Evolutionary conservation across 1,140 invertebrate genomes (phyloP).

Genomic region (Caerostris darwini): DNA sequence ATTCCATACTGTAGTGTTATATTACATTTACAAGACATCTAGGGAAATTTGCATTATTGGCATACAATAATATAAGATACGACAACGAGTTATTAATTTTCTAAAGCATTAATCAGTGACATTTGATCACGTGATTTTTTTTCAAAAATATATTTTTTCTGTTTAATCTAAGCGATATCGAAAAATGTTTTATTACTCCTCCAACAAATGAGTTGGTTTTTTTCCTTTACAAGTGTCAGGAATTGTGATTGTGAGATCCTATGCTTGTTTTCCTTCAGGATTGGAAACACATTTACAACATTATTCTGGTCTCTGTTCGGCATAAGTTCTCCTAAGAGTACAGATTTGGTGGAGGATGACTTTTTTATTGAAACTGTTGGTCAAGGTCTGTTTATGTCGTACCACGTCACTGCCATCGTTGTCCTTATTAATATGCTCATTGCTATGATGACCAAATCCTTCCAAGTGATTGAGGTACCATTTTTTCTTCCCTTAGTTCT

Average conservation of each 20-base stretch:
- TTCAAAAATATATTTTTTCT: too few relatives aligned
- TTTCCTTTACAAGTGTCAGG: too few relatives aligned
- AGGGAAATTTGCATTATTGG: too few relatives aligned
- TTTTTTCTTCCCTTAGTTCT: neutral
- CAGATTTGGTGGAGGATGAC: slow-evolving; percentile 79
- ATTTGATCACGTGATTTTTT: too few relatives aligned
- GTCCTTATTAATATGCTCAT: slow-evolving; percentile 93
- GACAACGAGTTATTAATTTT: too few relatives aligned
- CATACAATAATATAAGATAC: too few relatives aligned
- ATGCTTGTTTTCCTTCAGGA: slow-evolving; percentile 79
- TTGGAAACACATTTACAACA: slow-evolving; percentile 83
- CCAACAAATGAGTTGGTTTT: too few relatives aligned
- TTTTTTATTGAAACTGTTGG: slow-evolving; percentile 76
- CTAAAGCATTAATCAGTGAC: too few relatives aligned
- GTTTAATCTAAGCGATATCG: too few relatives aligned
- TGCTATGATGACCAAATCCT: slow-evolving; percentile 96
- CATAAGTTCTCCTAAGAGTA: slow-evolving; percentile 82
- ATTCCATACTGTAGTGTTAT: too few relatives aligned
- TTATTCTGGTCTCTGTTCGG: slow-evolving; percentile 84
- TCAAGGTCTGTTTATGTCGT: slow-evolving; percentile 88
- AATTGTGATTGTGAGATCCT: neutral
- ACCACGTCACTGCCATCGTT: slow-evolving; percentile 92
- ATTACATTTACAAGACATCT: too few relatives aligned
- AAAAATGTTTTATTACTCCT: too few relatives aligned
- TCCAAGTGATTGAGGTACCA: slow-evolving; percentile 88